Percentiles rank a stretch among this genome's conserved stretches.
Evolutionary conservation across 2,797 vertebrate species (phyloP).

Genomic region (Spheniscus humboldti): DNA sequence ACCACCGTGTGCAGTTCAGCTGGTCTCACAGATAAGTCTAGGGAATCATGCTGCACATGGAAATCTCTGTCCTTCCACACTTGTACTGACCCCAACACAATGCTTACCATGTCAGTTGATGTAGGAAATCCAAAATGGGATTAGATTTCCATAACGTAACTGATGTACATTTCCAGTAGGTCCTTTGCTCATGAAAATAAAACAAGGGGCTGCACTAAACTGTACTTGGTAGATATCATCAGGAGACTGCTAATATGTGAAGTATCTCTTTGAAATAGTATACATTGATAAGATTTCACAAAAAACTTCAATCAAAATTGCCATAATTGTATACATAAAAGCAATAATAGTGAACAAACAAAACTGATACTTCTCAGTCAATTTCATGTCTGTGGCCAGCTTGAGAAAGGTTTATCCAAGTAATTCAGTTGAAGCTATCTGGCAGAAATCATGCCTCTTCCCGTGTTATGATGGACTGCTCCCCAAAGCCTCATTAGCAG

Average conservation of each 20-base stretch:
- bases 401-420: background rate
- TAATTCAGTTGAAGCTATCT: background rate
- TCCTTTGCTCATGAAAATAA: background rate
- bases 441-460: background rate
- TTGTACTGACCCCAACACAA: background rate
- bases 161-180: background rate
- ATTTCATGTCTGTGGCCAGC: background rate
- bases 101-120: background rate
- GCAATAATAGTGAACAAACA: background rate
- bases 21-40: background rate
- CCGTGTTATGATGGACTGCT: background rate
- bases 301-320: background rate
- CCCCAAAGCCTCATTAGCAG: background rate
- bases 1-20: background rate
- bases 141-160: background rate
- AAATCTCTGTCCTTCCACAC: background rate
- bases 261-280: background rate
- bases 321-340: background rate
- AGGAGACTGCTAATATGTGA: background rate
- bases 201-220: background rate
- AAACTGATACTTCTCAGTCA: background rate
- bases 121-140: background rate
- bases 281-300: background rate
- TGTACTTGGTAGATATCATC: background rate
- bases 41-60: fast-evolving